phyloP scores from a whole-genome alignment of 1,140 invertebrate species.

The Myzus persicae region DNA sequence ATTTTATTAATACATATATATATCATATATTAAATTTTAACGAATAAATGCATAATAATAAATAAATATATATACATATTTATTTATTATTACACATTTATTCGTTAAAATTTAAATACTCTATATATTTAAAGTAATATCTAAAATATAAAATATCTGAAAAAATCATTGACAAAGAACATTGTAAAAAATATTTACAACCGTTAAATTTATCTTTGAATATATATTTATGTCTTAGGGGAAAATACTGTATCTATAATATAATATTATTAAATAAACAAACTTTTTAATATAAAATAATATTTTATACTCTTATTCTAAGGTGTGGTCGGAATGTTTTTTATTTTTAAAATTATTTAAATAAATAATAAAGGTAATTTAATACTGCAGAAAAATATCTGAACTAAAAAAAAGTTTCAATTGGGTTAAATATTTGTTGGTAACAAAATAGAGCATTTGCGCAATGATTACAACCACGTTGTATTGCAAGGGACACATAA shows the following conservation, averaged over 20 bases:
- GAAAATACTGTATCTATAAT: neutral
- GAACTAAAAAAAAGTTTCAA: neutral
- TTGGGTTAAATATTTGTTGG: neutral
- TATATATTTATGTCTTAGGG: neutral
- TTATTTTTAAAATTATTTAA: neutral
- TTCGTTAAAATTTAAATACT: neutral
- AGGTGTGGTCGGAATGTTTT: neutral
- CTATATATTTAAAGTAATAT: too few relatives aligned
- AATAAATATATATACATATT: too few relatives aligned
- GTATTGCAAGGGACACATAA: neutral
- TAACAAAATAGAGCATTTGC: neutral
- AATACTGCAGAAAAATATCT: neutral
- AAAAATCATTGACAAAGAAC: neutral
- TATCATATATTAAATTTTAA: too few relatives aligned
- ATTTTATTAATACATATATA: too few relatives aligned
- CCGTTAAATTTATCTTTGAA: neutral
- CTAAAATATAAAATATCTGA: neutral
- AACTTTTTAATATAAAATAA: conserved; percentile 1
- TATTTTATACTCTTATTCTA: neutral
- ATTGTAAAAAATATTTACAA: neutral
- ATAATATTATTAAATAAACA: neutral
- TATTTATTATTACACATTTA: neutral
- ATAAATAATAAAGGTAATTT: neutral
- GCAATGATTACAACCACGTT: neutral
- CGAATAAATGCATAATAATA: too few relatives aligned